Conservation (phyloP, 2,888 invertebrate genomes). For the Liposcelis brunnea region DNA sequence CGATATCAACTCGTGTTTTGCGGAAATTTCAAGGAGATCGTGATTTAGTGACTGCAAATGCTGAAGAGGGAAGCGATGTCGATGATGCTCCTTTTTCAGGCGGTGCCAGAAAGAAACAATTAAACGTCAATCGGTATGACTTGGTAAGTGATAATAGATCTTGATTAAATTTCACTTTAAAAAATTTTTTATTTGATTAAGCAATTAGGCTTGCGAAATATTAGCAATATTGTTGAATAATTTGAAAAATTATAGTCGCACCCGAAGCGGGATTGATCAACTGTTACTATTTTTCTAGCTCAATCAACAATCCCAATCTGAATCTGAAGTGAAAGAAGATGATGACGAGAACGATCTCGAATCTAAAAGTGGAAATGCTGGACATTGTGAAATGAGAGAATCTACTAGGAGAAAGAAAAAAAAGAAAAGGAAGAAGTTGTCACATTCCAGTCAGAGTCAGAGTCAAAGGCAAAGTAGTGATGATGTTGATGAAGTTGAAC, state of each 20-base stretch:
- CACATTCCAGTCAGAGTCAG: slow-evolving; percentile 24
- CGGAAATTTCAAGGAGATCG: slow-evolving; percentile 37
- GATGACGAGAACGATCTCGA: slow-evolving; percentile 44
- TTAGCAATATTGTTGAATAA: too few relatives aligned
- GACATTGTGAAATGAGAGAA: not conserved
- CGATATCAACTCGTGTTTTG: slow-evolving; percentile 21
- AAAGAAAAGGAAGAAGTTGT: slow-evolving; percentile 45
- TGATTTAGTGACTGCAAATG: slow-evolving; percentile 30
- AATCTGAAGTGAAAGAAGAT: slow-evolving; percentile 51
- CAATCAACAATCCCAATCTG: slow-evolving; percentile 46
- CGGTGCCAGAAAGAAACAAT: slow-evolving; percentile 36
- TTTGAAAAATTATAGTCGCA: too few relatives aligned
- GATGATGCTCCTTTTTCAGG: slow-evolving; percentile 34
- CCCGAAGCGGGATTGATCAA: too few relatives aligned
- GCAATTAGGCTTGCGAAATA: too few relatives aligned
- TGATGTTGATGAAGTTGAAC: slow-evolving; percentile 50
- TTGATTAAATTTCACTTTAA: slow-evolving; percentile 6
- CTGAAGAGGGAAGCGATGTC: slow-evolving; percentile 31
- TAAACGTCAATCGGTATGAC: slow-evolving; percentile 50
- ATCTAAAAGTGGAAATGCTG: slow-evolving; percentile 19
- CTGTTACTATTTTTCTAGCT: too few relatives aligned
- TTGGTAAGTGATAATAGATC: slow-evolving; percentile 35
- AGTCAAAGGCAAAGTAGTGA: slow-evolving; percentile 33
- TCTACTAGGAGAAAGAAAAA: slow-evolving; percentile 38
- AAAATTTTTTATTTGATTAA: too few relatives aligned